These are phyloP conservation scores for Eremophila alpestris DNA, from an alignment of 2,797 vertebrate genomes.

Conservation along the genomic window DNA sequence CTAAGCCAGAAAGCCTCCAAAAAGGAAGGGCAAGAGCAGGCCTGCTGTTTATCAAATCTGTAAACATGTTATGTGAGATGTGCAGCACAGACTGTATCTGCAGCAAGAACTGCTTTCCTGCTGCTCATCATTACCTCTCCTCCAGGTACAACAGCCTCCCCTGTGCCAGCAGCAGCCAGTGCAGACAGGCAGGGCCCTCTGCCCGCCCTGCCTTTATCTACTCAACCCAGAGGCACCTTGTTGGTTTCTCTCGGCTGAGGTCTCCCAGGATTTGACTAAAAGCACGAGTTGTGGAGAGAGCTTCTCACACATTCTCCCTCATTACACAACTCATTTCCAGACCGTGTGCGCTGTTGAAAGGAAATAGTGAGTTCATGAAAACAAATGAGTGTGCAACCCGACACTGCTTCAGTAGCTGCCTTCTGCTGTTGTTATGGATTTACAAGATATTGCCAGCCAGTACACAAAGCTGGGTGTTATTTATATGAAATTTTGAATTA, in stretches of 20 bases:
- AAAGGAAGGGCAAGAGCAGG: constrained; percentile 5
- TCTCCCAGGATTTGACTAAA: background rate
- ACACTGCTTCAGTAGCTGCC: constrained; percentile 33
- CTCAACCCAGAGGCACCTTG: background rate
- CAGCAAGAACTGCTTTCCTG: background rate
- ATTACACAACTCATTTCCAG: constrained; percentile 37
- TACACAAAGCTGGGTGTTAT: background rate
- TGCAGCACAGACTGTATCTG: background rate
- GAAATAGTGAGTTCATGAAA: constrained; percentile 40
- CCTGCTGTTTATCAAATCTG: constrained; percentile 13
- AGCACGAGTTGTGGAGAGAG: background rate
- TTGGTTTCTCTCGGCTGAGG: fast-evolving
- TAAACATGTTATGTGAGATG: background rate
- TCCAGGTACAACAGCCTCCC: background rate
- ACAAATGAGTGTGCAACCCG: constrained; percentile 37
- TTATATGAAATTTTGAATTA: background rate
- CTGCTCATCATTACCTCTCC: background rate
- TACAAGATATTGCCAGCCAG: background rate
- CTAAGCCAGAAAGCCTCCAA: background rate
- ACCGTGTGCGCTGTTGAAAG: background rate
- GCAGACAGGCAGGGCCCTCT: background rate
- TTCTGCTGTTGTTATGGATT: background rate
- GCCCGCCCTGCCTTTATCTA: background rate
- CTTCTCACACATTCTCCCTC: constrained; percentile 22
- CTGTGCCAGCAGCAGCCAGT: background rate